phyloP scores from a whole-genome alignment of 1,140 invertebrate species.

The Drosophila obscura region DNA sequence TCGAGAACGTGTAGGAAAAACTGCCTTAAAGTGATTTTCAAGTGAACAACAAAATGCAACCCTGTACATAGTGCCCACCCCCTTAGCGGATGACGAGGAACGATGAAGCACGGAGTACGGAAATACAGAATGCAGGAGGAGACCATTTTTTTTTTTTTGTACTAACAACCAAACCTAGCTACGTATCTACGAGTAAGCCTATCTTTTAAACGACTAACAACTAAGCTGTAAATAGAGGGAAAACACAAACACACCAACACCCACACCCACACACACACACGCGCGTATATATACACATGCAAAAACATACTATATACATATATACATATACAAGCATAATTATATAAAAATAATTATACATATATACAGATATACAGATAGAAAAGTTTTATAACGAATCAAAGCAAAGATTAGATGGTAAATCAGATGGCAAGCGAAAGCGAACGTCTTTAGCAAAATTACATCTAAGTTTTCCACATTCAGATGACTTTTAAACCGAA shows the following conservation, averaged over 20 bases:
- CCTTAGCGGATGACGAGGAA: background rate
- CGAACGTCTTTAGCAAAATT: constrained; percentile 68
- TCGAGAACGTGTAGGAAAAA: constrained; percentile 54
- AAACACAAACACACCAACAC: background rate
- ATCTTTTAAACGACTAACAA: constrained; percentile 65
- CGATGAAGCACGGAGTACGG: background rate
- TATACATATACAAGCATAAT: constrained; percentile 37
- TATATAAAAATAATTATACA: constrained; percentile 7
- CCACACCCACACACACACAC: constrained; percentile 27
- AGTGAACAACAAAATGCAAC: constrained; percentile 56
- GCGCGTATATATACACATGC: constrained; percentile 38
- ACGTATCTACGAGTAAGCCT: constrained; percentile 60
- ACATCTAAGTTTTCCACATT: constrained; percentile 77
- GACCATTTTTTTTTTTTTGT: constrained; percentile 73
- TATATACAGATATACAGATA: constrained; percentile 3
- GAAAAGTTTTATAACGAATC: constrained; percentile 50
- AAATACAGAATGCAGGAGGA: constrained; percentile 30
- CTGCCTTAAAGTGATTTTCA: constrained; percentile 79
- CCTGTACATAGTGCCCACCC: constrained; percentile 55
- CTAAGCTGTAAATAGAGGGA: constrained; percentile 55
- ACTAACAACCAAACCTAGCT: constrained; percentile 51
- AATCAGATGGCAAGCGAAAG: constrained; percentile 28
- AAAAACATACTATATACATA: constrained; percentile 24
- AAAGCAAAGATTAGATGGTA: constrained; percentile 46
- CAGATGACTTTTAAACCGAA: constrained; percentile 74